phyloP scores from a whole-genome alignment of 2,888 invertebrate genomes.

The Diaprepes abbreviatus region DNA sequence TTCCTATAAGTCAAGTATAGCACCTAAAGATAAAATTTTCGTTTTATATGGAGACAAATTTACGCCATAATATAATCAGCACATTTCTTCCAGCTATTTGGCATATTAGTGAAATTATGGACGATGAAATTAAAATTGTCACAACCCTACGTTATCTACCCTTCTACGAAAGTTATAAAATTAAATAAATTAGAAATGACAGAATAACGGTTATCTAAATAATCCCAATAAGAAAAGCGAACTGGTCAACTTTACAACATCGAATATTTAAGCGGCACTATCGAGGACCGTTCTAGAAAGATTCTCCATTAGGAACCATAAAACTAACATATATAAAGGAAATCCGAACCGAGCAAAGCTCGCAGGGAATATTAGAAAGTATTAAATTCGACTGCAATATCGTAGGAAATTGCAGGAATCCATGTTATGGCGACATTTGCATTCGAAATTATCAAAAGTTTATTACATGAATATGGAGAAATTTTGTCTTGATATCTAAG shows the following conservation, averaged over 20 bases:
- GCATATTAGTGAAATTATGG: no score
- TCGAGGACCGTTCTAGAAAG: constrained; percentile 31
- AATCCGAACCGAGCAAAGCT: constrained; percentile 26
- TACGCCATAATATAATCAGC: no score
- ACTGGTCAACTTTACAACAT: constrained; percentile 37
- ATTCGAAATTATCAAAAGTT: constrained; percentile 16
- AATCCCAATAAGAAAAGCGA: constrained; percentile 12
- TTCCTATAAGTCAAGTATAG: no score
- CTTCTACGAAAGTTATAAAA: no score
- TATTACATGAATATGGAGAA: constrained; percentile 10
- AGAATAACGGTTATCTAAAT: no score
- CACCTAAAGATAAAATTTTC: no score
- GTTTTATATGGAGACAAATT: no score
- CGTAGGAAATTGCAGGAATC: constrained; percentile 33
- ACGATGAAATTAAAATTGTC: no score
- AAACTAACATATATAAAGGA: constrained; percentile 36
- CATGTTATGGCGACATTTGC: constrained; percentile 30
- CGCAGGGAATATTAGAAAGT: constrained; percentile 40
- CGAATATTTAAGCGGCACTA: constrained; percentile 39
- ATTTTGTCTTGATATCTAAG: no score
- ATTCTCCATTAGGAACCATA: constrained; percentile 41
- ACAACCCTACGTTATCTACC: no score
- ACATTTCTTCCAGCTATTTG: no score
- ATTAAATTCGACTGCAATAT: constrained; percentile 39
- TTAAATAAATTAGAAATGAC: no score